Base-by-base conservation (phyloP, 2,888 invertebrate species). In the Eledone cirrhosa region DNA sequence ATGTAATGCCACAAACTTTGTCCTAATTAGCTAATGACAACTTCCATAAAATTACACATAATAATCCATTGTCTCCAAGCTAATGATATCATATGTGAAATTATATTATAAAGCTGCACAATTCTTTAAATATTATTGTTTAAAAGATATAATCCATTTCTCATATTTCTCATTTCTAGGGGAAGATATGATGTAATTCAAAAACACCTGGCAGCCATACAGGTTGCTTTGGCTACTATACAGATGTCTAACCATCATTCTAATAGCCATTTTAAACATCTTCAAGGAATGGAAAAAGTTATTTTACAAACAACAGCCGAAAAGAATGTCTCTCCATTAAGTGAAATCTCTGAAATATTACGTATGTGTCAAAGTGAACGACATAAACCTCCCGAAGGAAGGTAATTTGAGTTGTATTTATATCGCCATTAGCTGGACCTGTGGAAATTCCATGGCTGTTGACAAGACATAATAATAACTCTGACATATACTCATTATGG, bases 201-300 rank as follows among this genome's bases (percentile, higher is more conserved):
- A 29, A 80, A 85, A 19, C 86, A 89, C 80, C 83, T 87, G 79
- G 89, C 87, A 77, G 80, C 87, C 7, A 80, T 91, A 16, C 90
- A 93, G 90, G 88, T 91, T 82, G 91, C 91, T 77, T 84, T 92
- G 84, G 92, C 92, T 3, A 92, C 93, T 22, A 92, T 93, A 11
- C 93, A 94, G 85, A 92, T 93, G 0, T 84, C 94, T 27, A 93
- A 93, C 84, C 93, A 93, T 0, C 92, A 92, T 0, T 91, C 91
- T 80, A 91, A 92, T 0, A 90, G 91, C 0, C 92, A 92, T 80
- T 90, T 93, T 33, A 94, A 94, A 80, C 89, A 93, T 29, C 88
- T 94, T 8, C 92, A 92, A 86, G 93, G 92, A 82, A 89, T 94
- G 27, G 94, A 94, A 88, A 93, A 93, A 84, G 92, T 94, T 83